These are phyloP conservation scores for Poecilobothrus nobilitatus DNA, from an alignment of 2,888 invertebrate species.

Conservation along the genomic window DNA sequence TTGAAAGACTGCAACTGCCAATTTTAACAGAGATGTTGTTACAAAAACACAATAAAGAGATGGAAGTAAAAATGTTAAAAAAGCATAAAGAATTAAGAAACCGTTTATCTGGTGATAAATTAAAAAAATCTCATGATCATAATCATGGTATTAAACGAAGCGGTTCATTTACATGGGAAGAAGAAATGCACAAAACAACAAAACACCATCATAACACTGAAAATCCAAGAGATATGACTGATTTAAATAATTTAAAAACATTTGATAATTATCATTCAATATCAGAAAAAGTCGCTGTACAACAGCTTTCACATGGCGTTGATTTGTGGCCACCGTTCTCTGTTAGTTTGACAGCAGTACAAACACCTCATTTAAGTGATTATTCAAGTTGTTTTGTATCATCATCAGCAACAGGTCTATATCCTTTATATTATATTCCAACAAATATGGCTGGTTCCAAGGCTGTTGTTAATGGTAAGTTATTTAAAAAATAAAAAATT, in stretches of 20 bases:
- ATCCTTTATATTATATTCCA: constrained; percentile 54
- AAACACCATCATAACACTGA: constrained; percentile 46
- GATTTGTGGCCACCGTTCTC: constrained; percentile 56
- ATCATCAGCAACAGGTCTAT: constrained; percentile 42
- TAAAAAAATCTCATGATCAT: constrained; percentile 35
- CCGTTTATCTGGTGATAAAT: constrained; percentile 42
- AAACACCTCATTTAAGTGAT: constrained; percentile 29
- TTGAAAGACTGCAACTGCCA: constrained; percentile 31
- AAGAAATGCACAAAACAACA: constrained; percentile 49
- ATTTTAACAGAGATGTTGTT: constrained; percentile 55
- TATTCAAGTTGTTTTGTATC: constrained; percentile 33
- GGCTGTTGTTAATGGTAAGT: constrained; percentile 15
- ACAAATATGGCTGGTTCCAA: constrained; percentile 31
- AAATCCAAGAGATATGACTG: constrained; percentile 22
- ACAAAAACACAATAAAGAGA: constrained; percentile 68
- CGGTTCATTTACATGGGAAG: constrained; percentile 54
- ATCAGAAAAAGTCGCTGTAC: constrained; percentile 23
- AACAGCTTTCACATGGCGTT: constrained; percentile 35
- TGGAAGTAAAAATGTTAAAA: constrained; percentile 71
- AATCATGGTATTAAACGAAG: constrained; percentile 54
- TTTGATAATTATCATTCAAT: constrained; percentile 25
- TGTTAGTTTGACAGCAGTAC: constrained; percentile 42
- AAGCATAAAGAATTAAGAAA: constrained; percentile 56
- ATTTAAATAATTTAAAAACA: constrained; percentile 24
- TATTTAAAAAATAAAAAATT: neutral